A percentile compares a stretch with the other conserved stretches of the same genome.
These are phyloP conservation scores for Chouioia cunea DNA, from an alignment of 2,888 invertebrate species.

Conservation along the genomic window DNA sequence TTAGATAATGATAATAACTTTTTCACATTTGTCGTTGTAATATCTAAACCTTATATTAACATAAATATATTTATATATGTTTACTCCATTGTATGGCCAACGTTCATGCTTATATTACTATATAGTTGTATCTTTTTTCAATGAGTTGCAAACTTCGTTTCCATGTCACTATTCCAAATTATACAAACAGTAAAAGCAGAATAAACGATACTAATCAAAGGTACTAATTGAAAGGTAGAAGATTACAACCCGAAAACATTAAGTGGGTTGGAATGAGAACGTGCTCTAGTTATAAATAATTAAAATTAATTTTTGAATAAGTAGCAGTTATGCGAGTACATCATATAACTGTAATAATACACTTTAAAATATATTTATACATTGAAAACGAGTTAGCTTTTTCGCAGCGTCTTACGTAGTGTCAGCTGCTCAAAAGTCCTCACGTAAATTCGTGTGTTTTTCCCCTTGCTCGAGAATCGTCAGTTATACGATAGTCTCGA, in stretches of 20 bases:
- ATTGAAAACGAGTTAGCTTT: constrained; percentile 49
- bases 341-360: constrained; percentile 51
- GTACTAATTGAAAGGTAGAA: background rate
- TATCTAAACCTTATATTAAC: constrained; percentile 50
- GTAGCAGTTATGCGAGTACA: constrained; percentile 49
- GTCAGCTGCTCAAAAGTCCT: constrained; percentile 28
- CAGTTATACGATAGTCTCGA: constrained; percentile 1
- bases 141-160: constrained; percentile 53
- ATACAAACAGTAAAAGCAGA: background rate
- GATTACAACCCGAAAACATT: too few species aligned
- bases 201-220: too few species aligned
- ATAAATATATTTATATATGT: constrained; percentile 56
- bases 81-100: constrained; percentile 68
- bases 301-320: constrained; percentile 50
- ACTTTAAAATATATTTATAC: constrained; percentile 61
- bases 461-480: constrained; percentile 19
- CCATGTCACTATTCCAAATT: constrained; percentile 6
- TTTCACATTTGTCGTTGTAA: constrained; percentile 49
- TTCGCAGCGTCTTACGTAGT: constrained; percentile 23
- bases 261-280: too few species aligned
- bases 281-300: background rate
- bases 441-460: constrained; percentile 41
- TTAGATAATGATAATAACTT: constrained; percentile 44
- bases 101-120: constrained; percentile 65
- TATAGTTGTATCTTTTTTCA: constrained; percentile 54